Conservation (phyloP, 2,113 vertebrate species). For the Antechinus stuartii region DNA sequence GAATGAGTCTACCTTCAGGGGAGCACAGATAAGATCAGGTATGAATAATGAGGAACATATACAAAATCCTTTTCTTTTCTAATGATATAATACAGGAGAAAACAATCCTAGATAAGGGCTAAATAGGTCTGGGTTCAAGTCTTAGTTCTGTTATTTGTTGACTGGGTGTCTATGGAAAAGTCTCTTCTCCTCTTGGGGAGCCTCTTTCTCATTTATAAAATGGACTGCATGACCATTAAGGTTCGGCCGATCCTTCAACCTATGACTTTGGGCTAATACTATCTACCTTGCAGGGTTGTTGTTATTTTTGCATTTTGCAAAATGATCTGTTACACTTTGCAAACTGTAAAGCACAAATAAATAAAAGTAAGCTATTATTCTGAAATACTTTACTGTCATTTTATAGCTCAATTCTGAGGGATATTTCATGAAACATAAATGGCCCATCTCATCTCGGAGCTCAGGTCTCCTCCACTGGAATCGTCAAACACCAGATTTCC, state of each 20-base stretch:
- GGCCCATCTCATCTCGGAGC: neutral
- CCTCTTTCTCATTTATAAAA: neutral
- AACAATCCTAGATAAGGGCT: neutral
- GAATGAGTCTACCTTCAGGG: neutral
- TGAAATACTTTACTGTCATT: neutral
- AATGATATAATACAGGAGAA: neutral
- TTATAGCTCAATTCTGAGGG: neutral
- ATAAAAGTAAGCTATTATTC: neutral
- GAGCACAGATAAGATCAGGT: neutral
- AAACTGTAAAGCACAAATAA: neutral
- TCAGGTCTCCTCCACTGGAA: neutral
- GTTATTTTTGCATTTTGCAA: neutral
- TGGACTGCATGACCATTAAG: neutral
- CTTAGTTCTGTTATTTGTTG: neutral
- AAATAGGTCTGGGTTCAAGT: neutral
- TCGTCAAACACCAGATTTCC: neutral
- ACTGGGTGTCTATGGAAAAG: neutral
- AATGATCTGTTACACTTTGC: neutral
- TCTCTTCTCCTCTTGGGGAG: neutral
- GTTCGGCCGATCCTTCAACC: neutral
- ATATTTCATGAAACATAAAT: neutral
- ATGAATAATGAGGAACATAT: neutral
- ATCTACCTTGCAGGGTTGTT: neutral
- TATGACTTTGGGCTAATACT: neutral
- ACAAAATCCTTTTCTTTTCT: neutral